These are phyloP conservation scores for Eulacestoma nigropectus DNA, from an alignment of 2,113 vertebrate genomes.

Conservation along the genomic window DNA sequence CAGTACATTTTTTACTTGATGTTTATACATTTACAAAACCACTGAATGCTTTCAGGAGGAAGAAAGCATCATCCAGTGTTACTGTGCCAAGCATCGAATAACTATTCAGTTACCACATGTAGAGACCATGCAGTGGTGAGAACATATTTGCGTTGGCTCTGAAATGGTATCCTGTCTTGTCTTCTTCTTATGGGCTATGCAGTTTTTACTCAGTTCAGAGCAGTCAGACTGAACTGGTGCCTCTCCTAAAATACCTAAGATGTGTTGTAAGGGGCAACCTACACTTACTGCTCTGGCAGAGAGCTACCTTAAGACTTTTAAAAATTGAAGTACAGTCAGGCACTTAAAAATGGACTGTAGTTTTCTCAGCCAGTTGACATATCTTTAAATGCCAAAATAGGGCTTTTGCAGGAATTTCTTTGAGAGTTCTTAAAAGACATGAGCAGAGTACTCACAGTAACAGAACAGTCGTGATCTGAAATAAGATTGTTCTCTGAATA, in stretches of 20 bases:
- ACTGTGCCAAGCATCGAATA: background rate
- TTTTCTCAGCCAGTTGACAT: background rate
- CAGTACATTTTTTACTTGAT: background rate
- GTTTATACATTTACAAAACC: background rate
- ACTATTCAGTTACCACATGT: rapidly evolving
- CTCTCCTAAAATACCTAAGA: background rate
- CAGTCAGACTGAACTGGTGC: background rate
- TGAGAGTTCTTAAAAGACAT: background rate
- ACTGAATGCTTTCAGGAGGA: background rate
- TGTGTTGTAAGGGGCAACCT: background rate
- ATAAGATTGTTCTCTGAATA: background rate
- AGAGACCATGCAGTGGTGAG: background rate
- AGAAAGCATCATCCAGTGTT: background rate
- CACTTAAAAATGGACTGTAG: background rate
- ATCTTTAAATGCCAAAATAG: background rate
- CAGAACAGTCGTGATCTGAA: rapidly evolving
- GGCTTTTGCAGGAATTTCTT: background rate
- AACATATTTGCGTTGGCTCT: background rate
- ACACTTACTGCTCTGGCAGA: background rate
- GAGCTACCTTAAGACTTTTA: background rate
- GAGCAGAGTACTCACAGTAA: background rate
- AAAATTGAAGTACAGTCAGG: background rate
- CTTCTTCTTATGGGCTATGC: background rate
- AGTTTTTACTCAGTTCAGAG: background rate
- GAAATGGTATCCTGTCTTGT: background rate